Evolutionary conservation across 2,113 vertebrate genomes (phyloP).

Genomic region (Mormyrus lacerda): DNA sequence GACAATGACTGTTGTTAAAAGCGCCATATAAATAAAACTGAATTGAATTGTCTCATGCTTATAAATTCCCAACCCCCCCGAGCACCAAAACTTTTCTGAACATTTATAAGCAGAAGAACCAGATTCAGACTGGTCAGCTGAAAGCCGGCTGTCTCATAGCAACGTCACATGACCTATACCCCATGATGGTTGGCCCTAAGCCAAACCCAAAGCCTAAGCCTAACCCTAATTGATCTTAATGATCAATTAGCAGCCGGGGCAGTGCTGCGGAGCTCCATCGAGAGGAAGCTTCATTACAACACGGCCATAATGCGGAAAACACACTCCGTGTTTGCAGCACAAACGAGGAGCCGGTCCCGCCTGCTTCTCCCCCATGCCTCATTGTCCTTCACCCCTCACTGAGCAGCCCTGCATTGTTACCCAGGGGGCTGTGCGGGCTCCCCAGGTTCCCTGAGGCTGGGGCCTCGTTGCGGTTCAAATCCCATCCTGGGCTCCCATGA

Average conservation of each 20-base stretch:
- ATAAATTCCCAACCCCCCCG: neutral
- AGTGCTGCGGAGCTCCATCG: neutral
- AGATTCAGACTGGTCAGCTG: neutral
- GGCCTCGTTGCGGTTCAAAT: neutral
- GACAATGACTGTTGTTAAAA: too few species aligned
- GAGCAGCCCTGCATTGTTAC: neutral
- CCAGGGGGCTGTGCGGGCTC: neutral
- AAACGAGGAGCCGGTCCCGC: neutral
- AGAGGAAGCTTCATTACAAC: neutral
- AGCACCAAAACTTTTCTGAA: neutral
- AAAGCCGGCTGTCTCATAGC: neutral
- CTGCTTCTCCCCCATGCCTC: neutral
- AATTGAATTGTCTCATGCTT: too few species aligned
- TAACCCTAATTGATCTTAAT: neutral
- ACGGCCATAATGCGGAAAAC: neutral
- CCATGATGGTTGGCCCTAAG: neutral
- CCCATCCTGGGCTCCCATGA: neutral
- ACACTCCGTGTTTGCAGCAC: neutral
- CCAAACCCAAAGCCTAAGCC: neutral
- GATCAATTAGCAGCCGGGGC: neutral
- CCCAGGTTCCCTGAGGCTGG: neutral
- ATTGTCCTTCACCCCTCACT: neutral
- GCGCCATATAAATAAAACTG: too few species aligned
- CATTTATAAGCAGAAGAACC: neutral
- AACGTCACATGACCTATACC: neutral